Base-by-base conservation (phyloP, 2,797 vertebrate genomes). In the Pyrocephalus nanus region DNA sequence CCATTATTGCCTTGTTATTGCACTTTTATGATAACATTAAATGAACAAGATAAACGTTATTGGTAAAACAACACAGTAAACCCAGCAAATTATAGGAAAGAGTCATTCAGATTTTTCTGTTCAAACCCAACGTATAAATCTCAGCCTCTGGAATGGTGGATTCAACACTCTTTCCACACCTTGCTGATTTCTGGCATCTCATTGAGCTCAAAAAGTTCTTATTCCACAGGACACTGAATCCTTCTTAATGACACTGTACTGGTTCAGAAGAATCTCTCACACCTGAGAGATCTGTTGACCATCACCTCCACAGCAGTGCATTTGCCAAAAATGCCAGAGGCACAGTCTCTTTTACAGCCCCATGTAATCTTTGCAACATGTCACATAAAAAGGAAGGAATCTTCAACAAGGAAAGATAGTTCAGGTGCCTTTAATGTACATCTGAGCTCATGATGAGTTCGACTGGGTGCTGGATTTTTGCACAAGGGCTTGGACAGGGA, bases 1-100 rank as follows among this genome's bases (percentile, higher is more conserved):
- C 83, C 50, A 71, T 94, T 94, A 75, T 86, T 96, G 50, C 75
- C 89, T 83, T 92, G 79, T 95, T 90, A 86, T 82, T 90, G 58
- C 54, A 81, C 79, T 94, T 96, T 82, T 69, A 58, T 66, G 30
- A 36, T 32, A 51, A 38, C n/a, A n/a, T 38, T 45, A 32, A 88
- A 60, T 9, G 43, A 92, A 67, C 72, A 81, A 65, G 69, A 75
- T 25, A 82, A 71, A 82, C 0, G 0, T 86, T 91, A 86, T 69
- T 93, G 91, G 76, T 92, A 77, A 94, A 87, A 21, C 6, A 50
- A 25, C 25, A 20, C 0, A 21, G 23, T 15, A 7, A 69, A 50
- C 67, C 38, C 4, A 36, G 26, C 55, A 54, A 90, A 47, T 43
- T 12, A 38, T 15, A 85, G 55, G 36, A n/a, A 54, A 74, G 75